Conservation (phyloP, 2,797 vertebrate species). For the Myripristis murdjan region DNA sequence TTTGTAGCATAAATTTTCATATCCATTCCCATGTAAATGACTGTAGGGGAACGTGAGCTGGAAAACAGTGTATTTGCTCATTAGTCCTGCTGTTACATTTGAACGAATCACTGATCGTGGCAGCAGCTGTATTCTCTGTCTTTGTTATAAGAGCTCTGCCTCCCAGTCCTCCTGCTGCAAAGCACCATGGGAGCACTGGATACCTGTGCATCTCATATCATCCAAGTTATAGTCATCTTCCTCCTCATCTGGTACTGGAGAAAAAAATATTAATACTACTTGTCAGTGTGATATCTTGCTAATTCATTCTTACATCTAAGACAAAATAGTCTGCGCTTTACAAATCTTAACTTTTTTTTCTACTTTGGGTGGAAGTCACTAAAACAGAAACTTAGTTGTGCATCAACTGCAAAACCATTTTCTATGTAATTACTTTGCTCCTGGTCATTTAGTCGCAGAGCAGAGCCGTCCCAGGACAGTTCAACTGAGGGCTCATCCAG, state of each 20-base stretch:
- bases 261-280: too few species aligned
- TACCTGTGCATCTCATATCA: constrained; percentile 48
- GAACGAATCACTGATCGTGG: constrained; percentile 14
- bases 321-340: too few species aligned
- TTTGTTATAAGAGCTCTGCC: constrained; percentile 44
- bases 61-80: neutral
- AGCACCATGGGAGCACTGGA: neutral
- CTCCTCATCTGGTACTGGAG: constrained; percentile 42
- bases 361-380: too few species aligned
- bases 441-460: constrained; percentile 75
- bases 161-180: constrained; percentile 79
- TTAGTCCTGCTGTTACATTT: neutral
- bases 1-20: too few species aligned
- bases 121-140: constrained; percentile 3
- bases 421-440: constrained; percentile 46
- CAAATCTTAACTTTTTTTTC: too few species aligned
- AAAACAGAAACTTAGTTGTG: neutral
- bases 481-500: constrained; percentile 70
- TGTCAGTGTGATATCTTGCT: neutral
- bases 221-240: constrained; percentile 44
- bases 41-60: too few species aligned
- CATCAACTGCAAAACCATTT: neutral
- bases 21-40: too few species aligned
- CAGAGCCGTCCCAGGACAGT: constrained; percentile 84
- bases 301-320: neutral